These are phyloP conservation scores for Orthosia gothica DNA, from an alignment of 2,888 invertebrate species.

Conservation along the genomic window DNA sequence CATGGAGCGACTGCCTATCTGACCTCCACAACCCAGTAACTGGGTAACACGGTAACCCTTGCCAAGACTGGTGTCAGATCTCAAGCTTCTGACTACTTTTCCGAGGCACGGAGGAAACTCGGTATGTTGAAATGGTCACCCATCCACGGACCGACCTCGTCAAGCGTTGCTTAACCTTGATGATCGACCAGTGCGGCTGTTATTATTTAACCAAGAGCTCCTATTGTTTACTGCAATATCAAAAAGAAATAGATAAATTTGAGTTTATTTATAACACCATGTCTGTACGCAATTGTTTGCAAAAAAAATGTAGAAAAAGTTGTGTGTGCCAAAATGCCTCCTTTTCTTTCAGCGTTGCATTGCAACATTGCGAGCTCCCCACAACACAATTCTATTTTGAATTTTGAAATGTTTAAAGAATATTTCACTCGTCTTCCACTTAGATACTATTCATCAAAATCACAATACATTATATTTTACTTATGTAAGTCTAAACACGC, in stretches of 20 bases:
- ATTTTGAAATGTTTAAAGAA: not conserved
- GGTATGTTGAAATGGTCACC: no score
- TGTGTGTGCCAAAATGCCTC: no score
- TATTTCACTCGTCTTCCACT: conserved; percentile 3
- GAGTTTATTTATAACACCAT: not conserved
- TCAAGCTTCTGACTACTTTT: no score
- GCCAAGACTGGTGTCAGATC: no score
- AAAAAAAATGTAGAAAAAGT: not conserved
- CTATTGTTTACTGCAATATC: conserved; percentile 12
- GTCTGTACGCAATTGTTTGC: not conserved
- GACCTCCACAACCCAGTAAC: no score
- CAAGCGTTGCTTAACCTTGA: no score
- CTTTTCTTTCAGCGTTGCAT: not conserved
- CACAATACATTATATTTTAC: conserved; percentile 11
- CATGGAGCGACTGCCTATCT: no score
- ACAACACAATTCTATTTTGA: not conserved
- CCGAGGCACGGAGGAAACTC: no score
- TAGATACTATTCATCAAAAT: conserved; percentile 10
- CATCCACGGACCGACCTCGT: no score
- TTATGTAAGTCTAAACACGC: conserved; percentile 28
- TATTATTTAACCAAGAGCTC: no score
- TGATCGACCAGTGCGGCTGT: no score
- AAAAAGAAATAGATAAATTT: not conserved
- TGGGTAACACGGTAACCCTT: no score
- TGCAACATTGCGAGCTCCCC: not conserved